Evolutionary conservation across 1,140 invertebrate genomes (phyloP).

Genomic region (Bombus affinis): DNA sequence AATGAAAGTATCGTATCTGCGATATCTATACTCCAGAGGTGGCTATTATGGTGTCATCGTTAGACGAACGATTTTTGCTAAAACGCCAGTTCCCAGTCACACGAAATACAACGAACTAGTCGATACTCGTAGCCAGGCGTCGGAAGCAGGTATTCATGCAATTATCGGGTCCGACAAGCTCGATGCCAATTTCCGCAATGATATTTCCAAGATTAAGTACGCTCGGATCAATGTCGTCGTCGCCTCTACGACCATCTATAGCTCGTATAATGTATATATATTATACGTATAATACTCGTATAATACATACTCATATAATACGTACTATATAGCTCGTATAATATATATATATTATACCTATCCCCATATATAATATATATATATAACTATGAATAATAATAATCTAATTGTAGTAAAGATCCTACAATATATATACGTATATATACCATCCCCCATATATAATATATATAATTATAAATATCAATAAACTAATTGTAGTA

Average conservation of each 20-base stretch:
- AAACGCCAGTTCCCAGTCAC: background rate
- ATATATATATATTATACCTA: too few relatives aligned
- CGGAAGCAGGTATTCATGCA: constrained; percentile 56
- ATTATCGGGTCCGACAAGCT: constrained; percentile 54
- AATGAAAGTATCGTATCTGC: constrained; percentile 1
- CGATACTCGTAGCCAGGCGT: constrained; percentile 38
- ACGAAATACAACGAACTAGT: background rate
- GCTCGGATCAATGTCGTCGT: constrained; percentile 8
- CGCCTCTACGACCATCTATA: background rate
- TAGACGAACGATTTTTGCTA: background rate
- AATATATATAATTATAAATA: too few relatives aligned
- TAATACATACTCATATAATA: too few relatives aligned
- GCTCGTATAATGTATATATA: background rate
- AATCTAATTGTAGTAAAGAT: too few relatives aligned
- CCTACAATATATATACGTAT: too few relatives aligned
- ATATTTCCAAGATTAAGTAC: constrained; percentile 56
- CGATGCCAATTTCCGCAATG: constrained; percentile 63
- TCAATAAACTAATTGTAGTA: too few relatives aligned
- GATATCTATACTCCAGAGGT: background rate
- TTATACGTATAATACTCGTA: too few relatives aligned
- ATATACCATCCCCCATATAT: too few relatives aligned
- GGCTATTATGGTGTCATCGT: background rate
- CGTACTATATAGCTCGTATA: too few relatives aligned
- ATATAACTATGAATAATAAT: too few relatives aligned
- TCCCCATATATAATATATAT: too few relatives aligned